A percentile compares a stretch with the other conserved stretches of the same genome.
These are phyloP conservation scores for Thalpophila matura DNA, from an alignment of 2,888 invertebrate genomes.

Conservation along the genomic window DNA sequence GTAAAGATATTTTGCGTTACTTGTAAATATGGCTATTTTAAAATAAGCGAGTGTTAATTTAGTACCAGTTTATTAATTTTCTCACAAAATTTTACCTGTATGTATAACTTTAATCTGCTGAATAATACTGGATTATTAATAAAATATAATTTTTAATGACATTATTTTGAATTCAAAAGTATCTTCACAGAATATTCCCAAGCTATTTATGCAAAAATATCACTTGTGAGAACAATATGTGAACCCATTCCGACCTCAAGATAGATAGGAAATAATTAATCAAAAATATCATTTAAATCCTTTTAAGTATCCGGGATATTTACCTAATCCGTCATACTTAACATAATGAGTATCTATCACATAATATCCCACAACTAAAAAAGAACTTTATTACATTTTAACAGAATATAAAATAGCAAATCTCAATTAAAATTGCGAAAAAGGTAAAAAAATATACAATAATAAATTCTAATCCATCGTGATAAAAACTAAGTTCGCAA, in stretches of 20 bases:
- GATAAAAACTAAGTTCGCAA: constrained; percentile 45
- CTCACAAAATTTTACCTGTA: no score
- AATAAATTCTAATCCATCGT: constrained; percentile 10
- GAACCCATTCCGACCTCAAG: constrained; percentile 65
- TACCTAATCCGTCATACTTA: constrained; percentile 80
- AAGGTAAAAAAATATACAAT: constrained; percentile 10
- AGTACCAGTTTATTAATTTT: no score
- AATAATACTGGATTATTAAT: constrained; percentile 1
- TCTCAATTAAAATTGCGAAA: not conserved
- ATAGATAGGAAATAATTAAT: constrained; percentile 81
- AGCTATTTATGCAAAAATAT: constrained; percentile 74
- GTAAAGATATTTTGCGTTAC: no score
- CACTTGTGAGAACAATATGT: constrained; percentile 66
- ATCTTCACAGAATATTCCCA: constrained; percentile 59
- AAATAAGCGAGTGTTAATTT: no score
- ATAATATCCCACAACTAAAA: constrained; percentile 18
- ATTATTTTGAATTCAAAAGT: constrained; percentile 1
- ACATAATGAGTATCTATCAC: constrained; percentile 61
- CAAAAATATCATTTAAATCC: constrained; percentile 69
- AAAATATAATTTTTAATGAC: constrained; percentile 30
- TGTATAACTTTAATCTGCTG: constrained; percentile 4
- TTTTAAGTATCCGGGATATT: constrained; percentile 68
- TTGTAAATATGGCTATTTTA: no score
- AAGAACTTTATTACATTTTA: not conserved
- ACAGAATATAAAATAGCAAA: constrained; percentile 10